These are phyloP conservation scores for Tarsius wallacei DNA, from an alignment of 2,797 vertebrate genomes.

Conservation along the genomic window DNA sequence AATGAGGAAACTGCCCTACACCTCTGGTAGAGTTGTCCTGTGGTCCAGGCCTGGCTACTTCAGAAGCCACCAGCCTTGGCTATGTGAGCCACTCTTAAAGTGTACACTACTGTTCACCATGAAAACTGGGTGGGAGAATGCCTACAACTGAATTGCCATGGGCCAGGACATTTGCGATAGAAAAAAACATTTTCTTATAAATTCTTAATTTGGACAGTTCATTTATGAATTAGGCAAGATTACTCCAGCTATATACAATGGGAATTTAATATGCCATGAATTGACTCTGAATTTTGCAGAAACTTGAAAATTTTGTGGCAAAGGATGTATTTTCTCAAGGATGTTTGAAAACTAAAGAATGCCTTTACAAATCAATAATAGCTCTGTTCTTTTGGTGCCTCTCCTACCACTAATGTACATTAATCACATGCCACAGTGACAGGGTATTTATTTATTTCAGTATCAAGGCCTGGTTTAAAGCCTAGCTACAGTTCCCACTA, in stretches of 20 bases:
- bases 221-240: slow-evolving; percentile 45
- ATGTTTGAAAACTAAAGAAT: slow-evolving; percentile 61
- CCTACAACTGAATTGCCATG: not conserved
- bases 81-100: not conserved
- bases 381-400: slow-evolving; percentile 7
- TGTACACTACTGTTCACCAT: not conserved
- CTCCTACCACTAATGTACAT: slow-evolving; percentile 45
- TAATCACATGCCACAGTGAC: not conserved
- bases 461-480: slow-evolving; percentile 36
- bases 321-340: slow-evolving; percentile 44
- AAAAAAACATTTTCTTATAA: slow-evolving; percentile 5
- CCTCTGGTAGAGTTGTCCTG: not conserved
- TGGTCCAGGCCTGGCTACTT: not conserved
- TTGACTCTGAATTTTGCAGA: slow-evolving; percentile 46
- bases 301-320: slow-evolving; percentile 45
- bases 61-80: not conserved
- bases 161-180: not conserved
- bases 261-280: slow-evolving; percentile 27
- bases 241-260: not conserved
- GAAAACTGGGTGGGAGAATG: not conserved
- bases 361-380: slow-evolving; percentile 40
- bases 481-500: slow-evolving; percentile 10
- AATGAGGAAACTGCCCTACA: not conserved
- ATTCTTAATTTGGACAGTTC: slow-evolving; percentile 23
- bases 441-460: slow-evolving; percentile 48